These are phyloP conservation scores for Anomalospiza imberbis DNA, from an alignment of 2,797 vertebrate species.

Conservation along the genomic window DNA sequence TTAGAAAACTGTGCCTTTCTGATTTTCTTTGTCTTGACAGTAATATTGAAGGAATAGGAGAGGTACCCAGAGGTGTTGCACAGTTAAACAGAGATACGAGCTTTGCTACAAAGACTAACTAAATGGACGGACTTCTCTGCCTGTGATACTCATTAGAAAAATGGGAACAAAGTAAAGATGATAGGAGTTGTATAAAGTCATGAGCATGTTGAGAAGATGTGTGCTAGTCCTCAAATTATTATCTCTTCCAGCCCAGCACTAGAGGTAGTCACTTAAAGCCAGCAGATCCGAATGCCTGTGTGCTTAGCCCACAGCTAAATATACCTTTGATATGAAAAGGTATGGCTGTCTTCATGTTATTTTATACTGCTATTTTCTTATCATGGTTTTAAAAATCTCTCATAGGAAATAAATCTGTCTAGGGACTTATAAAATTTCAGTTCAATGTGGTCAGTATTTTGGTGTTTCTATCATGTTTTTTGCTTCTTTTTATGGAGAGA, in stretches of 20 bases:
- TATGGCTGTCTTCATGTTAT: not conserved
- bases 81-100: not conserved
- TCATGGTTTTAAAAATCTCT: not conserved
- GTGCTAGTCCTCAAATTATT: not conserved
- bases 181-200: not conserved
- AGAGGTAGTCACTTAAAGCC: not conserved
- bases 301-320: not conserved
- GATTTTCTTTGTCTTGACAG: not conserved
- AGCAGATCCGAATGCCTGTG: not conserved
- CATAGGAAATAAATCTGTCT: not conserved
- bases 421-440: not conserved
- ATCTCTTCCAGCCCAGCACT: not conserved
- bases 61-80: not conserved
- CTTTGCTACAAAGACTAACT: not conserved
- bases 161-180: not conserved
- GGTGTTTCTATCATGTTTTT: not conserved
- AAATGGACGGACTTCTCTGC: not conserved
- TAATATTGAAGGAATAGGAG: not conserved
- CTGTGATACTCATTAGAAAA: not conserved
- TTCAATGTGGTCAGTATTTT: not conserved
- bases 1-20: not conserved
- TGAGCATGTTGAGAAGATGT: fast-evolving
- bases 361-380: not conserved
- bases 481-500: not conserved
- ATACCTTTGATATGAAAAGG: not conserved